Evolutionary conservation across 1,140 invertebrate genomes (phyloP).

Genomic region (Hypsibius dujardini): DNA sequence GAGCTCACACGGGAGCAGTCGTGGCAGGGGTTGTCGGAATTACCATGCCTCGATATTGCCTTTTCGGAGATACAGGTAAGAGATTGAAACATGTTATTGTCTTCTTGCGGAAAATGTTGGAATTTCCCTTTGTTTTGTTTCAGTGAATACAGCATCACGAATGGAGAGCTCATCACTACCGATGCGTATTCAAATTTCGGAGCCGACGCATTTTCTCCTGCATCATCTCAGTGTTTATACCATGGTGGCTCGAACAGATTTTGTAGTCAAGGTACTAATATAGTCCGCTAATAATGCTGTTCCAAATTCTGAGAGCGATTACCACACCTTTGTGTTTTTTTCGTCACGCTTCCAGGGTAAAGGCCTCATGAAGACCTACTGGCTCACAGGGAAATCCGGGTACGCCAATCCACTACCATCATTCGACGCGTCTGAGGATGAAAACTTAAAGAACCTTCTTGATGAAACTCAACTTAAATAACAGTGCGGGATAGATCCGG

Average conservation of each 20-base stretch:
- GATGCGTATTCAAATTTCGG: constrained; percentile 15
- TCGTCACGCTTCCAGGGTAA: constrained; percentile 18
- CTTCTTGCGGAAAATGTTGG: neutral
- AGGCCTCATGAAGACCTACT: constrained; percentile 18
- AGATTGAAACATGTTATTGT: too few species aligned
- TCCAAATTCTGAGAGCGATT: neutral
- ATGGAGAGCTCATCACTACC: constrained; percentile 9
- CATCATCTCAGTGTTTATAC: neutral
- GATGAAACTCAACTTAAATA: neutral
- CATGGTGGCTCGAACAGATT: neutral
- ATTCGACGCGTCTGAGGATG: neutral
- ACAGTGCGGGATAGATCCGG: neutral
- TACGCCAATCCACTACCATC: constrained; percentile 2
- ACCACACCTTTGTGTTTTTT: neutral
- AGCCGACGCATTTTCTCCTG: constrained; percentile 2
- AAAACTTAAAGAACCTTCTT: neutral
- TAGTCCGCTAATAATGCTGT: neutral
- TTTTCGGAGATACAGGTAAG: constrained; percentile 24
- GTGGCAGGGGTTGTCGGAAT: constrained; percentile 26
- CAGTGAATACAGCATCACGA: neutral
- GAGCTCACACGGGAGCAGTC: constrained; percentile 21
- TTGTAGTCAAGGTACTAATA: neutral
- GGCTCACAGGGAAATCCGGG: constrained; percentile 15
- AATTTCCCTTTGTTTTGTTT: neutral
- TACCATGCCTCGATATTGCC: constrained; percentile 27